These are phyloP conservation scores for Aplysina aerophoba DNA, from an alignment of 37 sponge, comb jelly and placozoan genomes.

Conservation along the genomic window DNA sequence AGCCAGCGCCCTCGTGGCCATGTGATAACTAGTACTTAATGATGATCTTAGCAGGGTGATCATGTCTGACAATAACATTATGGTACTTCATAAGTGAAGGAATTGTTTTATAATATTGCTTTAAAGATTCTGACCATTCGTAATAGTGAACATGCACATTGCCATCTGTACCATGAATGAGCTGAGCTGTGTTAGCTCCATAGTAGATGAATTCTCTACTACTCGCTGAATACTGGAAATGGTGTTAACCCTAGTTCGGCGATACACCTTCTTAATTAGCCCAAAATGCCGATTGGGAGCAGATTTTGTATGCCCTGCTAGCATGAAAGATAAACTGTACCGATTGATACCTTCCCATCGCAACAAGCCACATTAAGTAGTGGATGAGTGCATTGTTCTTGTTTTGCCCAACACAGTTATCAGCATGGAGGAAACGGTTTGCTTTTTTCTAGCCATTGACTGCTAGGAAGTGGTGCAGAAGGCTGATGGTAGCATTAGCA, in stretches of 20 bases:
- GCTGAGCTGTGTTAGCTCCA: conserved; percentile 5
- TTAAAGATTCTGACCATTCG: conserved; percentile 6
- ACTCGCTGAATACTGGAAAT: neutral
- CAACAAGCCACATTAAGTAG: neutral
- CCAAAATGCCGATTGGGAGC: conserved; percentile 9
- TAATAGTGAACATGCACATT: neutral
- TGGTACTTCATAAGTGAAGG: too few species aligned
- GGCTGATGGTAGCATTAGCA: conserved; percentile 23
- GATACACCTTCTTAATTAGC: conserved; percentile 6
- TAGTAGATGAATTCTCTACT: neutral
- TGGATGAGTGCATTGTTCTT: conserved; percentile 1
- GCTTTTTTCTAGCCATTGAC: neutral
- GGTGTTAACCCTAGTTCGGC: neutral
- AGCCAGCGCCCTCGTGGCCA: too few species aligned
- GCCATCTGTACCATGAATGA: neutral
- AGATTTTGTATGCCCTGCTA: conserved; percentile 4
- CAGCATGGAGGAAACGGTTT: neutral
- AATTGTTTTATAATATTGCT: neutral
- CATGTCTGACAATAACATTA: too few species aligned
- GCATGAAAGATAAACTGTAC: conserved; percentile 1
- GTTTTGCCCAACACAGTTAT: neutral
- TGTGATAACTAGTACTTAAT: too few species aligned
- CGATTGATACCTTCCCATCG: neutral
- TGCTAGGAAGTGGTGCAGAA: conserved; percentile 1
- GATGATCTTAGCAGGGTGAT: too few species aligned